These are phyloP conservation scores for Nipponacmea schrenckii DNA, from an alignment of 2,888 invertebrate species.

Conservation along the genomic window DNA sequence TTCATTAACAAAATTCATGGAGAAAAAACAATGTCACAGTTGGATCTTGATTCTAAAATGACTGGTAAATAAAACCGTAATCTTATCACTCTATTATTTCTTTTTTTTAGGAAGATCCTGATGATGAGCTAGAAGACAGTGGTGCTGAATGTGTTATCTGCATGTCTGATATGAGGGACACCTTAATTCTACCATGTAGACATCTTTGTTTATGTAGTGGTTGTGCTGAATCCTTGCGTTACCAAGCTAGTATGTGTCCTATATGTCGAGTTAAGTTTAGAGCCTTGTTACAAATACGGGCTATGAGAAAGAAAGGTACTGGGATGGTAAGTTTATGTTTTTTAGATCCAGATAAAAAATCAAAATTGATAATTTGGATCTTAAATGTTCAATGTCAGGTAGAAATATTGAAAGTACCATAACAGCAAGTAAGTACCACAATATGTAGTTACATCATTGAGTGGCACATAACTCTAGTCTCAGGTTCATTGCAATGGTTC, in stretches of 20 bases:
- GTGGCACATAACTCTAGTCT: no score
- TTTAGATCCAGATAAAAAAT: neutral
- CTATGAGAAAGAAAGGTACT: constrained; percentile 79
- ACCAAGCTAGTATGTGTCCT: constrained; percentile 95
- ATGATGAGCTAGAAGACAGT: constrained; percentile 65
- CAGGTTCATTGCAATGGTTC: no score
- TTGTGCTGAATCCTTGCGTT: constrained; percentile 95
- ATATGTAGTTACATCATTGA: no score
- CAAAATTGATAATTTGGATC: no score
- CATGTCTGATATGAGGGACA: constrained; percentile 97
- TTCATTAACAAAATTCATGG: no score
- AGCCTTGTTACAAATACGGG: constrained; percentile 93
- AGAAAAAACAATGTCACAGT: no score
- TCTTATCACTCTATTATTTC: neutral
- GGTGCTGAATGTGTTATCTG: constrained; percentile 99
- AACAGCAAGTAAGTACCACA: no score
- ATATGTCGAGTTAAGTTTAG: constrained; percentile 99
- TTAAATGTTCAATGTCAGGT: no score
- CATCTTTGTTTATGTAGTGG: constrained; percentile 97
- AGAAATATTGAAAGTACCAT: no score
- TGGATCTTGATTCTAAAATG: no score
- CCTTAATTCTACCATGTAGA: constrained; percentile 94
- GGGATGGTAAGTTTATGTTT: neutral
- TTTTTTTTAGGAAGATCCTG: constrained; percentile 43
- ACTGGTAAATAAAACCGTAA: no score